phyloP scores from a whole-genome alignment of 2,113 vertebrate species.

The Corythoichthys haematopterus region DNA sequence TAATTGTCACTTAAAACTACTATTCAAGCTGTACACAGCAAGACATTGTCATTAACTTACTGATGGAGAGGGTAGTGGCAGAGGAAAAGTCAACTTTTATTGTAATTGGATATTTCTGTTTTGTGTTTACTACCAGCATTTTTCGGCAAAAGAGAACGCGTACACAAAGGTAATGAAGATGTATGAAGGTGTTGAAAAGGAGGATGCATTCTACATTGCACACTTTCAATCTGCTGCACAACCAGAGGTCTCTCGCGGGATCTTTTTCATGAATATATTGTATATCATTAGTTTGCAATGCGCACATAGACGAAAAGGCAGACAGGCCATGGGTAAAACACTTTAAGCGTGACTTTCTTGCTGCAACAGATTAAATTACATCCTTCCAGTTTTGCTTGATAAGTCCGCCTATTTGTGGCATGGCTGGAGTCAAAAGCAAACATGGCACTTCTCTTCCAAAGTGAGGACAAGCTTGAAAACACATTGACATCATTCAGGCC shows the following conservation, averaged over 20 bases:
- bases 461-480: conserved; percentile 4
- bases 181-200: conserved; percentile 8
- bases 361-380: conserved; percentile 35
- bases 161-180: conserved; percentile 4
- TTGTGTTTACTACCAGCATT: conserved; percentile 7
- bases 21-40: no score
- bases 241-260: conserved; percentile 11
- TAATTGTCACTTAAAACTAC: not conserved
- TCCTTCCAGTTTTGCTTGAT: conserved; percentile 12
- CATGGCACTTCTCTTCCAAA: conserved; percentile 27
- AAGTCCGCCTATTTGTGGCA: conserved; percentile 26
- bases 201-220: conserved; percentile 16
- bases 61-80: not conserved
- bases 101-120: not conserved
- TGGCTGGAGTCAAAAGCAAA: conserved; percentile 29
- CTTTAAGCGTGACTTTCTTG: conserved; percentile 33
- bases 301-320: conserved; percentile 7
- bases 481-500: conserved; percentile 34
- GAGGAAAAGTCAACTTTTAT: not conserved
- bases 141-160: not conserved
- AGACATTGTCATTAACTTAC: not conserved
- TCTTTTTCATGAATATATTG: conserved; percentile 33
- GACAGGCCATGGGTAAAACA: conserved; percentile 29
- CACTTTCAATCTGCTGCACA: conserved; percentile 13
- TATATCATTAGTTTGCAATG: conserved; percentile 33